Conservation (phyloP, 2,113 vertebrate genomes). For the Reinhardtius hippoglossoides region DNA sequence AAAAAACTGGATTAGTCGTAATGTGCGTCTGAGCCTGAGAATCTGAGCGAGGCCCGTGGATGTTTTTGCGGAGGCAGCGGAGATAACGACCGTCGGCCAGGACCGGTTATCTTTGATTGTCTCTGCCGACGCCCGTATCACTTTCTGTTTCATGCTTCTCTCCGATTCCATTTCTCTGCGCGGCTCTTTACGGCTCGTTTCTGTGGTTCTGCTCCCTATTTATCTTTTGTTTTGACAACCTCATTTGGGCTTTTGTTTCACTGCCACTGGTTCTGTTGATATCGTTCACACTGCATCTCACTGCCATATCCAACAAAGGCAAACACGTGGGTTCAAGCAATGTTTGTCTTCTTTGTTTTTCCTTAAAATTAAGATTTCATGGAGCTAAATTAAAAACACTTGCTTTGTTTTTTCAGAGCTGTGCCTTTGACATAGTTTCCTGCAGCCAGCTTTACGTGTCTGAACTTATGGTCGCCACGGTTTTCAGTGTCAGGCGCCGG, state of each 20-base stretch:
- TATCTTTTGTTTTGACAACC: not conserved
- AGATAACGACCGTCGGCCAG: slow-evolving; percentile 17
- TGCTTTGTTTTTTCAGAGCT: not conserved
- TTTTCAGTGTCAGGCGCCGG: not conserved
- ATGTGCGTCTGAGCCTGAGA: slow-evolving; percentile 1
- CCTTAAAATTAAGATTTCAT: not conserved
- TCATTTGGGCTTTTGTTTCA: not conserved
- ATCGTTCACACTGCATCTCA: too few species aligned
- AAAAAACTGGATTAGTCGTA: slow-evolving; percentile 11
- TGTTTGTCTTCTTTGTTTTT: not conserved
- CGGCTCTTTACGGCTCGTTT: not conserved
- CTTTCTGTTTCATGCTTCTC: slow-evolving; percentile 7
- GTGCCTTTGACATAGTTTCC: not conserved
- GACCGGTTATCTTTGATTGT: slow-evolving; percentile 28
- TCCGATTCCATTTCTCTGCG: slow-evolving; percentile 1
- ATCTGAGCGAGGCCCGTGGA: slow-evolving; percentile 7
- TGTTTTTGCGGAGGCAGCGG: slow-evolving; percentile 23
- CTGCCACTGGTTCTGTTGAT: not conserved
- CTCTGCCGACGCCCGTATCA: not conserved
- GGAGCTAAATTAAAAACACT: not conserved
- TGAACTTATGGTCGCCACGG: slow-evolving; percentile 9
- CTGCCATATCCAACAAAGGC: too few species aligned
- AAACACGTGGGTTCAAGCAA: too few species aligned
- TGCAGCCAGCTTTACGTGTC: not conserved
- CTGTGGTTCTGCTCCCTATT: not conserved